Conservation (phyloP, 2,113 vertebrate genomes). For the Bufo bufo region DNA sequence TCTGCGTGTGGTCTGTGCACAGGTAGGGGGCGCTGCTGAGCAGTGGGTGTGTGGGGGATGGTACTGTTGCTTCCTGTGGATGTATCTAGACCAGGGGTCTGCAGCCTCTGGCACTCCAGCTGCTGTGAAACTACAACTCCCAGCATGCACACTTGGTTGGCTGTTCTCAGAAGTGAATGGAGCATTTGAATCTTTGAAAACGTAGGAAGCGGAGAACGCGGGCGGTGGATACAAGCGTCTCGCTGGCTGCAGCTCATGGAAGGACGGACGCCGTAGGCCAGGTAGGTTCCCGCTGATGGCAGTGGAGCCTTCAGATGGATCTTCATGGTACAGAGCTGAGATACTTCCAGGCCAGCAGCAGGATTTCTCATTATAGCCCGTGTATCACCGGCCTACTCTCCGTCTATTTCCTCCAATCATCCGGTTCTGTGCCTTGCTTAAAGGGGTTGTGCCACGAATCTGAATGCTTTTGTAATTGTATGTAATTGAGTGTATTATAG, state of each 20-base stretch:
- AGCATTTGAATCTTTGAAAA: background rate
- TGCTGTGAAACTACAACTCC: too few species aligned
- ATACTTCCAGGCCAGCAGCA: too few species aligned
- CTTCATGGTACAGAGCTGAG: background rate
- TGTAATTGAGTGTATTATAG: too few species aligned
- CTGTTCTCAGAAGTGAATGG: too few species aligned
- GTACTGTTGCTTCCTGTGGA: too few species aligned
- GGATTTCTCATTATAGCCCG: slow-evolving; percentile 17
- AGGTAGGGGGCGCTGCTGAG: background rate
- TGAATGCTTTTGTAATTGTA: too few species aligned
- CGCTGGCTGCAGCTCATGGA: background rate
- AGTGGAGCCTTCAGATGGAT: background rate
- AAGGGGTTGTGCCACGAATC: too few species aligned
- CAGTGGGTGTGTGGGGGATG: background rate
- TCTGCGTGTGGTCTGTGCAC: background rate
- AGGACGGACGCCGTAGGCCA: slow-evolving; percentile 6
- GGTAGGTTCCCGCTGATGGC: background rate
- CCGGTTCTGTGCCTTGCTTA: background rate
- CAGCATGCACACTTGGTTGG: too few species aligned
- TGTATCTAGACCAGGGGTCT: background rate
- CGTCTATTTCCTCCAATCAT: slow-evolving; percentile 9
- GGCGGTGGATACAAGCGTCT: background rate
- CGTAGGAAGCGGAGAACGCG: too few species aligned
- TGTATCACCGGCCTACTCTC: background rate
- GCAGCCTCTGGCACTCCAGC: background rate